A percentile compares a stretch with the other conserved stretches of the same genome.
These are phyloP conservation scores for Threskiornis aethiopicus DNA, from an alignment of 2,797 vertebrate genomes.

Conservation along the genomic window DNA sequence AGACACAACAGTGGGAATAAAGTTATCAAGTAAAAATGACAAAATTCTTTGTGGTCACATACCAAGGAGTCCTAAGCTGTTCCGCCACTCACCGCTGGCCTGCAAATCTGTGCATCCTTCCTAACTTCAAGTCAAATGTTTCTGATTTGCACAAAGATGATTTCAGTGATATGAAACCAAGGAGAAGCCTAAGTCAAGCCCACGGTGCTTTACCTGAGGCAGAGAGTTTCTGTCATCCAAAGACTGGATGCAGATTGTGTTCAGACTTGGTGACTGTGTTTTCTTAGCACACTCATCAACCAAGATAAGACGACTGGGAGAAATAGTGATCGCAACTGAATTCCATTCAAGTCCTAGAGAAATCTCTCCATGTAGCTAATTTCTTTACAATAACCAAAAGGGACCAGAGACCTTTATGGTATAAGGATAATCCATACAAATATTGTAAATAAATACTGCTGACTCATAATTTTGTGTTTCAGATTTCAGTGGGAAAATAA, in stretches of 20 bases:
- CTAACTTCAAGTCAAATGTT: neutral
- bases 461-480: constrained; percentile 1
- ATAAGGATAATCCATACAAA: neutral
- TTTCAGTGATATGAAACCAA: neutral
- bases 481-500: constrained; percentile 50
- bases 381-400: neutral
- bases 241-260: neutral
- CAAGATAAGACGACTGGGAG: neutral
- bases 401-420: neutral
- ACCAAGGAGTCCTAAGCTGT: neutral
- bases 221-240: neutral
- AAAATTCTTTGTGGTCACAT: neutral
- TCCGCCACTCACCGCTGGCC: neutral
- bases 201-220: neutral
- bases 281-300: neutral
- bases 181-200: neutral
- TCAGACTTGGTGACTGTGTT: neutral
- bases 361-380: neutral
- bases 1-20: neutral
- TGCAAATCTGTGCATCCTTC: neutral
- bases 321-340: neutral
- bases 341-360: neutral
- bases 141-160: neutral
- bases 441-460: neutral
- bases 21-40: neutral